Base-by-base conservation (phyloP, 2,888 invertebrate species). In the Machimus rusticus region DNA sequence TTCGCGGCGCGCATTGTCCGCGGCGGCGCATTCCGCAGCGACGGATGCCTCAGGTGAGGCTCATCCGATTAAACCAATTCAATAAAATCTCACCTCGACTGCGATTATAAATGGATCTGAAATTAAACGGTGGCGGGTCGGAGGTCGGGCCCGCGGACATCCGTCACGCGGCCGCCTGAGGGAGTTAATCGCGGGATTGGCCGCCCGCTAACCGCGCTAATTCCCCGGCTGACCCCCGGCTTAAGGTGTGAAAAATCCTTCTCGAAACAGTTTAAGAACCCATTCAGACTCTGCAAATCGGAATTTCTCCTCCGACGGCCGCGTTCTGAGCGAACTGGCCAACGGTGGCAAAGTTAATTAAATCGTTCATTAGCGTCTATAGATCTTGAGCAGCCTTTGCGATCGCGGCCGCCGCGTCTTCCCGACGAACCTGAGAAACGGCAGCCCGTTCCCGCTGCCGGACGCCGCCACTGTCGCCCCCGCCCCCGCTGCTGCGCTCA, bases 291-390 rank as follows among this genome's bases (percentile, higher is more conserved):
- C 34, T 57, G 28, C 39, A 39, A 84, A 66, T 84, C 74, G 84
- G 74, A 84, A 82, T 84, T 84, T 84, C 66, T 84, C 81, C 55
- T 37, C n/a, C 55, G 23, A 2, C 31, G 51, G 23, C 28, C 55
- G 31, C 81, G 81, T 51, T 28, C 28, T 12, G 66, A 19, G 9
- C 23, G 14, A 34, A 74, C 39, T 84, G 57, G 84, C 84, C 84
- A 84, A 88, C 88, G 86, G 88, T 88, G 88, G 88, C 88, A 88
- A 88, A 88, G 87, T 88, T 88, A 88, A 88, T 88, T 88, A 88
- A 88, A 88, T 88, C 88, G 88, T 88, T 88, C 88, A 88, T 88
- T 88, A 88, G 88, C 88, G 84, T 84, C 84, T 84, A 84, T 84
- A 84, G 66, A 84, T 37, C 31, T 81, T 81, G 55, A 55, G 31